Percentiles rank a stretch among this genome's conserved stretches.
phyloP scores from a whole-genome alignment of 2,113 vertebrate genomes.

The Patagioenas fasciata region DNA sequence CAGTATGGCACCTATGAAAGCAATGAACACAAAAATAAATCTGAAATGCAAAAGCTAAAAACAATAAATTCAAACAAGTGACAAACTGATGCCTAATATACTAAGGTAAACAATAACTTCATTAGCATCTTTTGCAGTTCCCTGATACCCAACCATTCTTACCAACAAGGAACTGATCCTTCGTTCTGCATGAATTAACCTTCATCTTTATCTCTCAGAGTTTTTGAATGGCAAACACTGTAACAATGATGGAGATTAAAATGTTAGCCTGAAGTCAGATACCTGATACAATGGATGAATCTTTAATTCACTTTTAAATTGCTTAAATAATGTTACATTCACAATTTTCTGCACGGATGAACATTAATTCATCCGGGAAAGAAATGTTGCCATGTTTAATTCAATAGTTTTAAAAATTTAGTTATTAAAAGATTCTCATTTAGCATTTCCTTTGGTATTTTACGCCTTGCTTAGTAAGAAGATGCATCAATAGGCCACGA shows the following conservation, averaged over 20 bases:
- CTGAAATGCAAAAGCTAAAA: background rate
- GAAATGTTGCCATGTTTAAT: slow-evolving; percentile 61
- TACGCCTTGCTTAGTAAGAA: background rate
- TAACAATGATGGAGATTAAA: slow-evolving; percentile 44
- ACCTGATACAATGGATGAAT: slow-evolving; percentile 53
- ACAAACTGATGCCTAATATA: background rate
- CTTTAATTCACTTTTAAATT: slow-evolving; percentile 67
- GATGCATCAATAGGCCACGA: background rate
- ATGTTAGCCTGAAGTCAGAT: slow-evolving; percentile 56
- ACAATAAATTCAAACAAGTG: background rate
- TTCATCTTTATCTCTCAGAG: slow-evolving; percentile 23
- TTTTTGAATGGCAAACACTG: slow-evolving; percentile 37
- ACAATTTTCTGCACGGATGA: slow-evolving; percentile 49
- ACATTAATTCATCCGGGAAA: slow-evolving; percentile 50
- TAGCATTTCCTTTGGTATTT: slow-evolving; percentile 35
- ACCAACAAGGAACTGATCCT: background rate
- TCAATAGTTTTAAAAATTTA: slow-evolving; percentile 54
- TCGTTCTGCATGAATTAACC: slow-evolving; percentile 45
- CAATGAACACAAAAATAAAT: background rate
- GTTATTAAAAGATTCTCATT: slow-evolving; percentile 32
- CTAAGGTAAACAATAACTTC: background rate
- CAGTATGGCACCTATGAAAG: background rate
- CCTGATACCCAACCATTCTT: background rate
- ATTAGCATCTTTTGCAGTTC: background rate
- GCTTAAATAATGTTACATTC: slow-evolving; percentile 55